These are phyloP conservation scores for Deilephila elpenor DNA, from an alignment of 2,888 invertebrate species.

Conservation along the genomic window DNA sequence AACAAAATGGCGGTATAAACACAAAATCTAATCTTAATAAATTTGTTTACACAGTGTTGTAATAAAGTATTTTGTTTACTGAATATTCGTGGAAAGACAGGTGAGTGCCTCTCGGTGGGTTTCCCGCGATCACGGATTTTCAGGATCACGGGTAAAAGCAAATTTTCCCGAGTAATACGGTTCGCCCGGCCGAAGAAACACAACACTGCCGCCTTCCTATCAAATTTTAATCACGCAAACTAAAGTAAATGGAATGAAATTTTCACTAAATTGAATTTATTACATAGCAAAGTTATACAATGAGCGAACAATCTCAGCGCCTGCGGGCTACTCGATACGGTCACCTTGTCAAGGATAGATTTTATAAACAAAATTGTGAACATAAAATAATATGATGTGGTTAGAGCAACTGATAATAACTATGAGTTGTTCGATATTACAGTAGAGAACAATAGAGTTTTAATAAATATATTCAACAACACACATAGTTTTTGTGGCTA, in stretches of 20 bases:
- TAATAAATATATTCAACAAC: too few species aligned
- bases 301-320: neutral
- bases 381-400: neutral
- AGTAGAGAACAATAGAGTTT: too few species aligned
- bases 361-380: neutral
- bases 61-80: slow-evolving; percentile 22
- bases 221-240: slow-evolving; percentile 22
- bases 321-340: neutral
- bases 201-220: slow-evolving; percentile 10
- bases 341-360: neutral
- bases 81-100: slow-evolving; percentile 15
- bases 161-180: slow-evolving; percentile 13
- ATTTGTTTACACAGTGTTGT: slow-evolving; percentile 19
- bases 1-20: slow-evolving; percentile 25
- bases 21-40: slow-evolving; percentile 28
- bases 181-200: slow-evolving; percentile 1
- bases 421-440: too few species aligned
- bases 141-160: slow-evolving; percentile 4
- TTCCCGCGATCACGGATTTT: neutral
- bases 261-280: neutral
- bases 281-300: neutral
- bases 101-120: slow-evolving; percentile 11
- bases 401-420: too few species aligned
- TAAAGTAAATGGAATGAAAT: slow-evolving; percentile 9
- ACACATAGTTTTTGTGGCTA: too few species aligned